Evolutionary conservation across 2,797 vertebrate genomes (phyloP).

Genomic region (Miichthys miiuy): DNA sequence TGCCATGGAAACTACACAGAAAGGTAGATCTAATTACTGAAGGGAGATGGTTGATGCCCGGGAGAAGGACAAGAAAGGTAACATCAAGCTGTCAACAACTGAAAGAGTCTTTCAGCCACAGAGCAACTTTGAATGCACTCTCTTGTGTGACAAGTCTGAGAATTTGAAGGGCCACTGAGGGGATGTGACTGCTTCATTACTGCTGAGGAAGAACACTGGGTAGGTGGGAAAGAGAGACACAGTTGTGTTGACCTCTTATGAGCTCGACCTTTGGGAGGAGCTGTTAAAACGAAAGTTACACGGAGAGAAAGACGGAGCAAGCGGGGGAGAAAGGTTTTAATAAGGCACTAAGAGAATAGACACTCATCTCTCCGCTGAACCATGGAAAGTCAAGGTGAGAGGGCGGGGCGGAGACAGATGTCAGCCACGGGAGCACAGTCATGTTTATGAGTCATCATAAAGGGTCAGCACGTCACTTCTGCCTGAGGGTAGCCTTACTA

Average conservation of each 20-base stretch:
- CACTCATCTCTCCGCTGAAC: conserved; percentile 30
- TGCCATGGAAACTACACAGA: conserved; percentile 48
- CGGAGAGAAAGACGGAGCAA: background rate
- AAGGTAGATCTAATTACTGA: conserved; percentile 57
- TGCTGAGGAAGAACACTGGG: conserved; percentile 22
- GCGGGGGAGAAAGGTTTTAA: conserved; percentile 57
- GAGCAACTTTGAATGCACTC: conserved; percentile 17
- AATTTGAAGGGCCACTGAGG: conserved; percentile 43
- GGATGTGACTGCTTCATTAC: conserved; percentile 64
- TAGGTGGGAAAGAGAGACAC: conserved; percentile 21
- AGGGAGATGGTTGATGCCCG: conserved; percentile 5
- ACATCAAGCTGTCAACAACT: conserved; percentile 34
- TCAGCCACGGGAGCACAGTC: conserved; percentile 56
- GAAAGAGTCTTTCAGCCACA: conserved; percentile 8
- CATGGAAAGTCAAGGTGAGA: conserved; percentile 67
- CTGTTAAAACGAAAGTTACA: conserved; percentile 60
- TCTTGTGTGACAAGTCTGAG: conserved; percentile 48
- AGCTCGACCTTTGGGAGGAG: conserved; percentile 61
- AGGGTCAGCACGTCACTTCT: conserved; percentile 56
- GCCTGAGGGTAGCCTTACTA: conserved; percentile 56
- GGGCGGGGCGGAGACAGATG: conserved; percentile 64
- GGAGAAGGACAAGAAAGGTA: conserved; percentile 30
- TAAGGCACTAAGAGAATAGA: conserved; percentile 71
- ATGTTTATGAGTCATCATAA: conserved; percentile 78
- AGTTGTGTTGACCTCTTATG: conserved; percentile 62